Conservation (phyloP, 2,797 vertebrate species). For the Meda fulgida region DNA sequence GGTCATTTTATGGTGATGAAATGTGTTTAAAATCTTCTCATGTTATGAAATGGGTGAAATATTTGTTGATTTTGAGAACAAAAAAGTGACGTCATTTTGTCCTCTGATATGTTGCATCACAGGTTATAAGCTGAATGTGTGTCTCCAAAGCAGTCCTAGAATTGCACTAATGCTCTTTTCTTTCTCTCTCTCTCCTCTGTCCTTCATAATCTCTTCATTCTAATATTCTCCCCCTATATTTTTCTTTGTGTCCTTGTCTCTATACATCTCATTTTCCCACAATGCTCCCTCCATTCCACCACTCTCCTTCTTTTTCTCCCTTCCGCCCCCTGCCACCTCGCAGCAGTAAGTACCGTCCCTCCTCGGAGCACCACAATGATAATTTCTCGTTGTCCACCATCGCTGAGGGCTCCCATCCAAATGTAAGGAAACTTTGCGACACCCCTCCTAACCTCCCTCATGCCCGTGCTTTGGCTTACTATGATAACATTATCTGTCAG, state of each 20-base stretch:
- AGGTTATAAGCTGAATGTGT: constrained; percentile 55
- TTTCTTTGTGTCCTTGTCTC: neutral
- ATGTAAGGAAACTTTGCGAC: constrained; percentile 92
- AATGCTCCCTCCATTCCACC: constrained; percentile 25
- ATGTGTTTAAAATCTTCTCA: neutral
- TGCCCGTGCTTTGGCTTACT: constrained; percentile 91
- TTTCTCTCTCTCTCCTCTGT: constrained; percentile 21
- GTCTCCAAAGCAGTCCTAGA: constrained; percentile 23
- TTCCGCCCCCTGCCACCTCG: constrained; percentile 51
- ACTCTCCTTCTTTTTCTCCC: neutral
- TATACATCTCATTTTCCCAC: neutral
- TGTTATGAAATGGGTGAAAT: neutral
- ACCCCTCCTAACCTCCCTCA: constrained; percentile 86
- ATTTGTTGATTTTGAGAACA: neutral
- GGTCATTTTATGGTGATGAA: constrained; percentile 18
- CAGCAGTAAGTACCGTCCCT: constrained; percentile 91
- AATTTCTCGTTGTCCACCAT: constrained; percentile 99
- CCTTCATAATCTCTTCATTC: constrained; percentile 19
- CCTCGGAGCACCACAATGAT: constrained; percentile 98
- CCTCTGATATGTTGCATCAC: constrained; percentile 68
- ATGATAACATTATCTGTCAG: constrained; percentile 94
- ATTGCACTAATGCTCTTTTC: constrained; percentile 52
- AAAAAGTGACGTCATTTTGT: neutral
- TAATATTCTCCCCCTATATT: neutral
- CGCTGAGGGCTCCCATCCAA: constrained; percentile 98